phyloP scores from a whole-genome alignment of 2,113 vertebrate species.

The Lucifuga dentata region DNA sequence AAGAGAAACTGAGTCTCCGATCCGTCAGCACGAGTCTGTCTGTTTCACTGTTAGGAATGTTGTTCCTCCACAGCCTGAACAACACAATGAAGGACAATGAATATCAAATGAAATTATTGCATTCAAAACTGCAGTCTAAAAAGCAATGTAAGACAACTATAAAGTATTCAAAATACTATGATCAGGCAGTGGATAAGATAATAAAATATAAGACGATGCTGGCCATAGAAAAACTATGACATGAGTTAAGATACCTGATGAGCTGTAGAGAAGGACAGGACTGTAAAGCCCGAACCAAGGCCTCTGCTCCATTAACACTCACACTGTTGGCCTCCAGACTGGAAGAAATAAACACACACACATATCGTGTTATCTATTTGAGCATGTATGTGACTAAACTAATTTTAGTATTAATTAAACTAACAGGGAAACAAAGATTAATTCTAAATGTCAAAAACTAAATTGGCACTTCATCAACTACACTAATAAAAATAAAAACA shows the following conservation, averaged over 20 bases:
- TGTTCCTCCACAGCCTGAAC: slow-evolving; percentile 90
- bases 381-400: not conserved
- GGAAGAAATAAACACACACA: slow-evolving; percentile 28
- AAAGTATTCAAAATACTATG: no score
- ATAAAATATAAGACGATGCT: not conserved
- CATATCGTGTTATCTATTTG: not conserved
- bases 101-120: not conserved
- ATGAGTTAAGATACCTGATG: slow-evolving; percentile 81
- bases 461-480: no score
- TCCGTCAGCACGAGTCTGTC: no score
- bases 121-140: no score
- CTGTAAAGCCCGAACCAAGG: slow-evolving; percentile 77
- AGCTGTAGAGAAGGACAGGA: slow-evolving; percentile 78
- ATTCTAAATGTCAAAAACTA: no score
- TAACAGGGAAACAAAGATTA: no score
- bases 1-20: slow-evolving; percentile 81
- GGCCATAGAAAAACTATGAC: not conserved
- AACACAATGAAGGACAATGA: not conserved
- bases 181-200: not conserved
- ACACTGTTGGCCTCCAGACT: slow-evolving; percentile 91
- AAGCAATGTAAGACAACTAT: no score
- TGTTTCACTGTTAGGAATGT: slow-evolving; percentile 44
- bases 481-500: no score
- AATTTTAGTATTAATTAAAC: no score
- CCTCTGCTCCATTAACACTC: slow-evolving; percentile 77